phyloP scores from a whole-genome alignment of 2,113 vertebrate genomes.

The Trochalopteron elliotii region DNA sequence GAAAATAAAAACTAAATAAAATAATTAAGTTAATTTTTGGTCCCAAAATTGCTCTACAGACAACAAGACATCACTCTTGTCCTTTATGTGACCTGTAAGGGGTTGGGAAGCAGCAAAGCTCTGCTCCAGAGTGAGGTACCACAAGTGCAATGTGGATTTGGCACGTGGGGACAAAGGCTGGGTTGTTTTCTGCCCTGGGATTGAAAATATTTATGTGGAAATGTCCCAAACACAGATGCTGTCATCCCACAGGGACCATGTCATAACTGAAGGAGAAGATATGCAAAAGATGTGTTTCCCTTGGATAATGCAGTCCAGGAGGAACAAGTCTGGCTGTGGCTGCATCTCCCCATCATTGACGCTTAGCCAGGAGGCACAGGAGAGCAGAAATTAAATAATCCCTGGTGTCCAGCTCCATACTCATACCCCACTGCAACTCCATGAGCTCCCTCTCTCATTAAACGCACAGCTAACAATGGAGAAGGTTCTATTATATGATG shows the following conservation, averaged over 20 bases:
- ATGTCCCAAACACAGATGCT: neutral
- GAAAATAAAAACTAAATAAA: conserved; percentile 33
- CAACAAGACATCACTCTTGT: conserved; percentile 23
- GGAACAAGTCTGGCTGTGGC: neutral
- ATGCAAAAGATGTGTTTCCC: neutral
- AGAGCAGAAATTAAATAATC: neutral
- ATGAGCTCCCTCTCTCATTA: neutral
- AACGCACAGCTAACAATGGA: neutral
- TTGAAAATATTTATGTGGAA: neutral
- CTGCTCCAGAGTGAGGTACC: neutral
- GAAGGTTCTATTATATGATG: neutral
- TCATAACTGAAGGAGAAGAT: accelerated
- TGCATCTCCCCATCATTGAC: neutral
- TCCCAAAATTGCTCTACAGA: conserved; percentile 6
- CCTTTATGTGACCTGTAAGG: conserved; percentile 34
- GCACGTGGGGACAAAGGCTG: neutral
- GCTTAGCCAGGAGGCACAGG: neutral
- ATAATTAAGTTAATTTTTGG: conserved; percentile 27
- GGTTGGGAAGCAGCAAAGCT: neutral
- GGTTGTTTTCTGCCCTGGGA: neutral
- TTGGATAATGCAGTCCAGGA: neutral
- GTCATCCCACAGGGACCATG: neutral
- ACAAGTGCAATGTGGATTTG: neutral
- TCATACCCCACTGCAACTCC: neutral
- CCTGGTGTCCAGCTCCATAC: neutral